Base-by-base conservation (phyloP, 2,888 invertebrate species). In the Diaperis boleti region DNA sequence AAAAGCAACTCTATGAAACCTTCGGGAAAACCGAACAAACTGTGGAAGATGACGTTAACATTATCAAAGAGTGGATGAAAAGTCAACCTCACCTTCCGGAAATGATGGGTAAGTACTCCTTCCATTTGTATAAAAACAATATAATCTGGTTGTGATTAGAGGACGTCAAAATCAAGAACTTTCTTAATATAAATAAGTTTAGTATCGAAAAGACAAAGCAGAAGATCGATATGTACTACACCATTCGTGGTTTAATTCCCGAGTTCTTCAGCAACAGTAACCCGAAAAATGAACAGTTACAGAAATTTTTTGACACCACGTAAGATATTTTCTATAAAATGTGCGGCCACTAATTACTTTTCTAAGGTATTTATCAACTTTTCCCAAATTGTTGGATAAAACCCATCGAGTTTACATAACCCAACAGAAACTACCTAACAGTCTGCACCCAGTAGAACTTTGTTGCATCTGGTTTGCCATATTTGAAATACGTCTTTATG, bases 81-180 rank as follows among this genome's bases (percentile, higher is more conserved):
- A 72, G 63, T 11, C 75, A 77, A 52, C 69, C 64, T 0, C 75
- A 77, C 66, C 49, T 78, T 14, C 77, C 78, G 5, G 73, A 75
- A 69, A 60, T 72, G 4, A 26, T 37, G 35, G 15, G 57, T 57
- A 22, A 56, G 11, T 33, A 5, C 8, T 26, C 11, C 1, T 11
- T 15, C 13, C 14, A 8, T n/a, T 29, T 8, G 14, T 35, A 7
- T 22, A 22, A 22, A 22, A 22, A 22, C 22, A 22, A 22, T 7
- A 22, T 6, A 22, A 22, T 22, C 22, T 22, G 3, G n/a, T n/a
- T n/a, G n/a, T n/a, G n/a, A n/a, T n/a, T 39, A 71, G 71, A 47
- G 14, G 50, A 61, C 4, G 15, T 8, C 2, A n/a, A 52, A 17
- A 67, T 71, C n/a, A 59, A 37, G 59, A 59, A 35, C 8, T 65